phyloP scores from a whole-genome alignment of 2,113 vertebrate species.

The Mus spicilegus region DNA sequence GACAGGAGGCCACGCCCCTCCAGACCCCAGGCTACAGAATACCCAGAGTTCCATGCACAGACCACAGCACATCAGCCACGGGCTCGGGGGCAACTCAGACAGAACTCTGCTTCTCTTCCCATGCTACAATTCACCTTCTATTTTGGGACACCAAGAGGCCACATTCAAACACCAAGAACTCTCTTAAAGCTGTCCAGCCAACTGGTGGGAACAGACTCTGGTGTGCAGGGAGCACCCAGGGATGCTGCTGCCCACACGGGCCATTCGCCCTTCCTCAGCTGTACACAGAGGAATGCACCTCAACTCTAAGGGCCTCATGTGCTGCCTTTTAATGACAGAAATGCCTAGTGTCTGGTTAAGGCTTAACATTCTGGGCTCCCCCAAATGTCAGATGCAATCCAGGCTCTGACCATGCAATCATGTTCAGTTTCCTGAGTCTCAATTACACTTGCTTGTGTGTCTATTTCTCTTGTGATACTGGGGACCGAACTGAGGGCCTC shows the following conservation, averaged over 20 bases:
- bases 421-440: rapidly evolving
- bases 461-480: background rate
- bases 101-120: background rate
- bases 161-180: background rate
- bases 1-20: background rate
- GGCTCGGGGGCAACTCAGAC: rapidly evolving
- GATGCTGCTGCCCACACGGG: background rate
- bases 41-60: background rate
- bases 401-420: no score
- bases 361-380: background rate
- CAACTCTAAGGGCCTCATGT: background rate
- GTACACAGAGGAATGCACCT: rapidly evolving
- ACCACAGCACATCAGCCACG: background rate
- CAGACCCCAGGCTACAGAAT: background rate
- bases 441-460: background rate
- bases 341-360: background rate
- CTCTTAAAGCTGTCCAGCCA: background rate
- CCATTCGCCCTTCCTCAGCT: rapidly evolving
- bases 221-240: background rate
- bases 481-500: background rate
- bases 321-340: background rate
- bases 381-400: no score
- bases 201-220: background rate
- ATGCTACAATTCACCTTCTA: no score
- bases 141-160: background rate